phyloP scores from a whole-genome alignment of 2,113 vertebrate species.

The Solea senegalensis region DNA sequence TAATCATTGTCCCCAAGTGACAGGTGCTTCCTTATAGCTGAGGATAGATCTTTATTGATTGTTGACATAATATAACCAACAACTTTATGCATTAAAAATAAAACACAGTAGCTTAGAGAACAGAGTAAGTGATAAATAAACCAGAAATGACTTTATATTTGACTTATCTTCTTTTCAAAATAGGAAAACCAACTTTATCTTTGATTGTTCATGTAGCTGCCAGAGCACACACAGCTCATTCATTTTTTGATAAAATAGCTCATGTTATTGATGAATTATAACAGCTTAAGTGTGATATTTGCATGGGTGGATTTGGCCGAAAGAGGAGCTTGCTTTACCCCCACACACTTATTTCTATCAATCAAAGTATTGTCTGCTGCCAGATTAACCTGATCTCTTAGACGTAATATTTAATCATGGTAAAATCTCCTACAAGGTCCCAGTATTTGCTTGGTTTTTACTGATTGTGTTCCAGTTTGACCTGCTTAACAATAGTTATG shows the following conservation, averaged over 20 bases:
- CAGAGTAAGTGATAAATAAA: neutral
- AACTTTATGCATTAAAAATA: neutral
- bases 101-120: neutral
- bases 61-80: neutral
- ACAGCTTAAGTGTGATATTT: conserved; percentile 25
- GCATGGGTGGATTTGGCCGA: conserved; percentile 46
- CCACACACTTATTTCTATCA: conserved; percentile 34
- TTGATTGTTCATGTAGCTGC: conserved; percentile 1
- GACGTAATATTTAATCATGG: conserved; percentile 12
- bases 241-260: neutral
- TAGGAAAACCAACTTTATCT: neutral
- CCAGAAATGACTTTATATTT: neutral
- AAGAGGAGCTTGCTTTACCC: conserved; percentile 6
- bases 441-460: neutral
- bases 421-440: neutral
- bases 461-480: neutral
- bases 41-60: conserved; percentile 33
- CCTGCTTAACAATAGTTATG: conserved; percentile 42
- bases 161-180: no score
- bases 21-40: conserved; percentile 43
- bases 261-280: conserved; percentile 6
- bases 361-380: conserved; percentile 27
- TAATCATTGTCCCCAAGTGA: conserved; percentile 54
- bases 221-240: neutral
- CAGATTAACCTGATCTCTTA: conserved; percentile 6